Evolutionary conservation across 2,113 vertebrate species (phyloP).

Genomic region (Silurus asotus): DNA sequence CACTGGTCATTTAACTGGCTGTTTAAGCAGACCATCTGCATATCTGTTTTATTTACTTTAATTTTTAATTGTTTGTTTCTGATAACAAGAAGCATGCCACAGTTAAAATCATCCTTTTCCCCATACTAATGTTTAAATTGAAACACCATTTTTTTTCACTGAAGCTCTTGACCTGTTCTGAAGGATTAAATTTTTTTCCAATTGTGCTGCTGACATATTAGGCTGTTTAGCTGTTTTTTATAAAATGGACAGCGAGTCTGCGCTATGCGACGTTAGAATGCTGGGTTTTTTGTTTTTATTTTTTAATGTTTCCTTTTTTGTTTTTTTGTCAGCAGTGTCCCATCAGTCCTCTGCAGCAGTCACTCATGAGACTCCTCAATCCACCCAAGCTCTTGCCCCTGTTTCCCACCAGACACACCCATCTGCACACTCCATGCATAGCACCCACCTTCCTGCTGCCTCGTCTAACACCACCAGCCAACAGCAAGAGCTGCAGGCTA

Average conservation of each 20-base stretch:
- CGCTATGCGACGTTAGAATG: not conserved
- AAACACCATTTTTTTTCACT: not conserved
- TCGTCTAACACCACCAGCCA: slow-evolving; percentile 69
- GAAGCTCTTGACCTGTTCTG: not conserved
- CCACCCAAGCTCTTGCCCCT: slow-evolving; percentile 32
- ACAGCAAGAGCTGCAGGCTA: slow-evolving; percentile 96
- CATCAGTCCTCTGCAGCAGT: slow-evolving; percentile 42
- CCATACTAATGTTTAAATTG: too few species aligned
- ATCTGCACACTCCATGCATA: slow-evolving; percentile 33
- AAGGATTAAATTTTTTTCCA: not conserved
- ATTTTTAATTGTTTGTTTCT: too few species aligned
- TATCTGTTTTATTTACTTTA: too few species aligned
- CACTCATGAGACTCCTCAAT: slow-evolving; percentile 43
- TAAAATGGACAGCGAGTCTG: not conserved
- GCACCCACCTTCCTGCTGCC: slow-evolving; percentile 52
- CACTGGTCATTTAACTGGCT: too few species aligned
- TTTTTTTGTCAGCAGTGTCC: slow-evolving; percentile 39
- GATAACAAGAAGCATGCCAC: too few species aligned
- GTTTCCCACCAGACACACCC: slow-evolving; percentile 30
- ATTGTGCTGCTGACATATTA: not conserved
- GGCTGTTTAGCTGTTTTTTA: not conserved
- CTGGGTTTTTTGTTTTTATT: not conserved
- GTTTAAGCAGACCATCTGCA: too few species aligned
- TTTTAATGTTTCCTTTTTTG: not conserved
- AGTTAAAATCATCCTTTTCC: too few species aligned